Evolutionary conservation across 92 coral and sea anemone species (phyloP), one percentile per base, ranked within the genome.

Genomic region (Siderastrea radians): DNA sequence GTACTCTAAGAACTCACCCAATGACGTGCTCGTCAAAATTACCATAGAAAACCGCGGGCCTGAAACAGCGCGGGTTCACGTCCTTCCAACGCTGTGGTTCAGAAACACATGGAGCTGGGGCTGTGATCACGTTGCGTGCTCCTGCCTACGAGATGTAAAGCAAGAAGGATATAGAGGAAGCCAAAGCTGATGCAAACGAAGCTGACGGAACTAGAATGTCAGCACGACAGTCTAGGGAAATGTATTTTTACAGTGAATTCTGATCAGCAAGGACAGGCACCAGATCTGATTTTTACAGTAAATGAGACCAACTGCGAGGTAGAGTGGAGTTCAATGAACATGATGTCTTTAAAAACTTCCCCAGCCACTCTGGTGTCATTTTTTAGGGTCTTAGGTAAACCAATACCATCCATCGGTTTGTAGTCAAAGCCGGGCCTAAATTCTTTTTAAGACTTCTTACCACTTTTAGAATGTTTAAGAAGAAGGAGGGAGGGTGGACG

Each of bases 71-170:
- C 82, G 87, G 52, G 78, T 96, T 60, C 94, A 90, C 72, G 88
- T 96, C 5, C 81, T 96, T 12, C 99, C 99, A 17, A 85, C 97
- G 7, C 85, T 96, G 14, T 96, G 99, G 99, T 96, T 92, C 92
- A 84, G 97, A 49, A 96, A 96, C 77, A 92, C 97, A 6, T 96
- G 99, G 99, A 88, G 90, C 66, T 96, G 99, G 99, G 95, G 96
- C 47, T 93, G 94, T 75, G 86, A 81, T 52, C 96, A 95, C 72
- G 93, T 68, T 51, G 89, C 74, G 7, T 92, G 92, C 86, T 87
- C 95, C 14, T 90, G 84, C 84, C 1, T 48, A 50, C 14, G 4
- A 4, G 19, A 38, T 17, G 13, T 67, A 15, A 57, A 68, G 5
- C 11, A 77, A 48, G 89, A 84, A 57, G 88, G 88, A 1, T 85